Conservation (phyloP, 2,888 invertebrate genomes). For the Cheilosia urbana region DNA sequence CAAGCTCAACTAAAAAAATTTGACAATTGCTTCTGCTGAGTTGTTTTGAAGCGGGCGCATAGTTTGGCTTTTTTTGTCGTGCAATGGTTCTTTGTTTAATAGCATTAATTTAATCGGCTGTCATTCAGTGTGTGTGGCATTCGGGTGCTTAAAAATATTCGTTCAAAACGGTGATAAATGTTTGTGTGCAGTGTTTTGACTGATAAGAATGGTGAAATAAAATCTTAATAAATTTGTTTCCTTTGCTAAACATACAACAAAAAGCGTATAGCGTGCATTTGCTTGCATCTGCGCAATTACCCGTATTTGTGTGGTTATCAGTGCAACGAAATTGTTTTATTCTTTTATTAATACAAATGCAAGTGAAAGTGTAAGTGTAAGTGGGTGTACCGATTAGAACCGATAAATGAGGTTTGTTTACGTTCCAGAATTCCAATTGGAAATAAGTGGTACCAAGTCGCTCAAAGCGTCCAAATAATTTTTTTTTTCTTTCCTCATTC, state of each 20-base stretch:
- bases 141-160: too few relatives aligned
- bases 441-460: slow-evolving; percentile 55
- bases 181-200: too few relatives aligned
- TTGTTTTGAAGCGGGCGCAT: slow-evolving; percentile 52
- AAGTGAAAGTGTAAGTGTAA: slow-evolving; percentile 32
- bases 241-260: background rate
- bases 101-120: background rate
- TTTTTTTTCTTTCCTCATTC: background rate
- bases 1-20: background rate
- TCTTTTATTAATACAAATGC: background rate
- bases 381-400: slow-evolving; percentile 31
- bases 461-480: background rate
- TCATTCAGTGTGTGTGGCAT: background rate
- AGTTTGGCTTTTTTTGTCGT: background rate
- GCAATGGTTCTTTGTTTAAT: background rate
- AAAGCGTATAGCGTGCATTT: background rate
- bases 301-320: slow-evolving; percentile 26
- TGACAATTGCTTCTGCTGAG: slow-evolving; percentile 1
- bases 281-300: background rate
- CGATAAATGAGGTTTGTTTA: slow-evolving; percentile 61
- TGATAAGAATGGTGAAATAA: too few relatives aligned
- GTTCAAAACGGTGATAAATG: too few relatives aligned
- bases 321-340: slow-evolving; percentile 2
- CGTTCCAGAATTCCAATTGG: slow-evolving; percentile 40
- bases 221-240: background rate